These are phyloP conservation scores for Triplophysa tibetana DNA, from an alignment of 2,113 vertebrate species.

Conservation along the genomic window DNA sequence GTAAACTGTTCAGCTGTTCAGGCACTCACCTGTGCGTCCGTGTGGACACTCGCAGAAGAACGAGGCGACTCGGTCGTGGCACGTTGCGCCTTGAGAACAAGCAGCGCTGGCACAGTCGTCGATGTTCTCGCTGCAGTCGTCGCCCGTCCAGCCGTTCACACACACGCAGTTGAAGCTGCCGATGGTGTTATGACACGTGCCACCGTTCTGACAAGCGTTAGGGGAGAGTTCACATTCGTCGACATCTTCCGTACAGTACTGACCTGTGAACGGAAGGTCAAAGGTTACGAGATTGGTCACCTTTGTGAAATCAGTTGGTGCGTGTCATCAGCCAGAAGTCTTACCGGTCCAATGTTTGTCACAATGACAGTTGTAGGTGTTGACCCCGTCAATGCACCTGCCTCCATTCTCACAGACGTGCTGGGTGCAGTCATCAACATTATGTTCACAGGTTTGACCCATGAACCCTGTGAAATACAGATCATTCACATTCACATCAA, in stretches of 20 bases:
- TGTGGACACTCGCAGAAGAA: conserved; percentile 98
- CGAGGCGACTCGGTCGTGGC: conserved; percentile 92
- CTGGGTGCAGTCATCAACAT: conserved; percentile 88
- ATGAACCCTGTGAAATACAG: conserved; percentile 70
- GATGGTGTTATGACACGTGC: conserved; percentile 91
- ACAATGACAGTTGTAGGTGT: conserved; percentile 93
- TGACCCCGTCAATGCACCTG: conserved; percentile 88
- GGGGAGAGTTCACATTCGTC: conserved; percentile 95
- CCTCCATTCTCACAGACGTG: conserved; percentile 85
- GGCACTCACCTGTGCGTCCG: conserved; percentile 83
- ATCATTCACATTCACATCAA: not conserved
- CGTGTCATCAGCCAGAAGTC: no score
- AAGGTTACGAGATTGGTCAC: not conserved
- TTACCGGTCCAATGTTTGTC: conserved; percentile 85
- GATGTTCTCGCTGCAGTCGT: conserved; percentile 96
- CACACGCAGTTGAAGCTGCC: conserved; percentile 91
- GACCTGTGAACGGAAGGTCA: conserved; percentile 73
- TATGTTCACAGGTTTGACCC: conserved; percentile 90
- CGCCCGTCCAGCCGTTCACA: conserved; percentile 93
- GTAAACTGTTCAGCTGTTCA: not conserved
- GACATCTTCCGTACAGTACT: conserved; percentile 93
- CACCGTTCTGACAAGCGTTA: conserved; percentile 92
- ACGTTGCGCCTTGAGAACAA: conserved; percentile 89
- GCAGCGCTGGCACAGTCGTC: conserved; percentile 92
- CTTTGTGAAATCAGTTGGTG: no score